Percentiles rank a stretch among this genome's conserved stretches.
phyloP scores from a whole-genome alignment of 1,140 invertebrate genomes.

The Chironomus striatipennis region DNA sequence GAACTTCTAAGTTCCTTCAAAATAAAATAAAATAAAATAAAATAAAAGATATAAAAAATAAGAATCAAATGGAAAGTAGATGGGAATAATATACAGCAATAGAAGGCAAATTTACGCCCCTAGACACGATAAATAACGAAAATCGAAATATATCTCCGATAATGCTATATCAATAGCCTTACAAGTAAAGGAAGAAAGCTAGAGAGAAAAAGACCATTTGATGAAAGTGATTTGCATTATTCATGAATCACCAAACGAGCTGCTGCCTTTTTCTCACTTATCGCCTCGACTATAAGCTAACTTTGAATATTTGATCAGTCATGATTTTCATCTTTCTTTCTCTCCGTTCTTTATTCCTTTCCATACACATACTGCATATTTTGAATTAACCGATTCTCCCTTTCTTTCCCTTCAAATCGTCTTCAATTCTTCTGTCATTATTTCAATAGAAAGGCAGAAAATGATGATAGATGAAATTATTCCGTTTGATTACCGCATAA shows the following conservation, averaged over 20 bases:
- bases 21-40: no score
- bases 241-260: conserved; percentile 5
- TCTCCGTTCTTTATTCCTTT: not conserved
- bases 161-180: no score
- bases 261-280: conserved; percentile 6
- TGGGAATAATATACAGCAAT: no score
- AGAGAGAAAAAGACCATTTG: not conserved
- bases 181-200: not conserved
- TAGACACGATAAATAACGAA: no score
- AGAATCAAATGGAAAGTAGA: no score
- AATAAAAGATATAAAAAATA: no score
- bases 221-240: conserved; percentile 9
- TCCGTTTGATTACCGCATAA: not conserved
- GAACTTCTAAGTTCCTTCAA: no score
- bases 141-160: no score
- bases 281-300: conserved; percentile 6
- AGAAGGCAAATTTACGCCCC: no score
- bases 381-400: not conserved
- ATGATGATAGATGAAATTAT: not conserved
- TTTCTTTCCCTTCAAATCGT: not conserved
- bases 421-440: not conserved
- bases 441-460: not conserved
- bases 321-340: not conserved
- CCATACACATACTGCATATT: not conserved
- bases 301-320: conserved; percentile 10